Evolutionary conservation across 2,113 vertebrate species (phyloP).

Genomic region (Bombycilla garrulus): DNA sequence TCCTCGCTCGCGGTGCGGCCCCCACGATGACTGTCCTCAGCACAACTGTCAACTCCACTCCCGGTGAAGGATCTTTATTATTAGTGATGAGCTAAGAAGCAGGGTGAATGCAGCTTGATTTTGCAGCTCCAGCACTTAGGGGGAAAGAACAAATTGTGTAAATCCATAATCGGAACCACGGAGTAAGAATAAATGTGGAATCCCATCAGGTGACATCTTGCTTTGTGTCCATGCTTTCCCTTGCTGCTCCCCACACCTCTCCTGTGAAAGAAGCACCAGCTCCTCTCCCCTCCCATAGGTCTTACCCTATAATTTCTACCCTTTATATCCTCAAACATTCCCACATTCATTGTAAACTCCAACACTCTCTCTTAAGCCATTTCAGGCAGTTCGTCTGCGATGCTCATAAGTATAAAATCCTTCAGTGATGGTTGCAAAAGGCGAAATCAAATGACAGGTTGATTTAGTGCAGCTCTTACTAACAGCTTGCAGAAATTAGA

Average conservation of each 20-base stretch:
- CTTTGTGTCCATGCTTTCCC: neutral
- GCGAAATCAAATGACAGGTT: slow-evolving; percentile 61
- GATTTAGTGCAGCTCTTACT: slow-evolving; percentile 66
- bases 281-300: neutral
- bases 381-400: slow-evolving; percentile 12
- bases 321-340: neutral
- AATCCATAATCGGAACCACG: neutral
- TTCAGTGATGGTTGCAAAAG: neutral
- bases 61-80: slow-evolving; percentile 60
- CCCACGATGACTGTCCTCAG: slow-evolving; percentile 40
- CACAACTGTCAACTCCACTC: slow-evolving; percentile 43
- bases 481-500: slow-evolving; percentile 71
- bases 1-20: neutral
- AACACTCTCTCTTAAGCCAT: neutral
- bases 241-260: neutral
- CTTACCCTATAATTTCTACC: neutral
- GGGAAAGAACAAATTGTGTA: neutral
- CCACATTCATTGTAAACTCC: neutral
- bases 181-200: neutral
- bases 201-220: neutral
- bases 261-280: neutral
- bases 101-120: slow-evolving; percentile 61
- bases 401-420: slow-evolving; percentile 52
- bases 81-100: slow-evolving; percentile 31
- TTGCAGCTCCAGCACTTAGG: slow-evolving; percentile 33